Conservation (phyloP, 2,888 invertebrate species). For the Octodonta nipae region DNA sequence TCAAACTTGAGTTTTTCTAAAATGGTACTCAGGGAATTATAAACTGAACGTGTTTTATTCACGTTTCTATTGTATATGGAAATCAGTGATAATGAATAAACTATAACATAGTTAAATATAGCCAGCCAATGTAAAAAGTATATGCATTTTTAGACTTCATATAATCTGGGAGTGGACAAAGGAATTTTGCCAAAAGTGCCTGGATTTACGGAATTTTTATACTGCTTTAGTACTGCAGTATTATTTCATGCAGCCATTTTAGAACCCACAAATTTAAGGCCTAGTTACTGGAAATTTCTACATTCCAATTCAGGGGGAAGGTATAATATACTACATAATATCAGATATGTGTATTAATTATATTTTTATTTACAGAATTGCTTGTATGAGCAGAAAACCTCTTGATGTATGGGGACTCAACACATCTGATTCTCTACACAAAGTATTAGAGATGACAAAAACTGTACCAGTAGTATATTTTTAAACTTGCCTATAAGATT, state of each 20-base stretch:
- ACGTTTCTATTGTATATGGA: too few species aligned
- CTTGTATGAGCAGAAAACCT: conserved; percentile 43
- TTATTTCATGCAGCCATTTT: conserved; percentile 66
- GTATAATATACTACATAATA: conserved; percentile 25
- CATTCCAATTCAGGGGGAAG: conserved; percentile 58
- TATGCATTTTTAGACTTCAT: conserved; percentile 45
- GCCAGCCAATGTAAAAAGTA: too few species aligned
- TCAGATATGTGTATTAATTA: too few species aligned
- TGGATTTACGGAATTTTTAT: conserved; percentile 56
- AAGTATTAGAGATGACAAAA: conserved; percentile 35
- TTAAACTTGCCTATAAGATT: too few species aligned
- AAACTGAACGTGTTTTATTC: too few species aligned
- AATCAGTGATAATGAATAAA: too few species aligned
- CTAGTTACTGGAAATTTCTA: conserved; percentile 75
- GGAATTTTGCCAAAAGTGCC: conserved; percentile 54
- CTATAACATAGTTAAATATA: too few species aligned
- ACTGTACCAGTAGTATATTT: conserved; percentile 26
- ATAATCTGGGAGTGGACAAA: conserved; percentile 53
- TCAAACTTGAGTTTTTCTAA: too few species aligned
- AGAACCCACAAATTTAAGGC: conserved; percentile 63
- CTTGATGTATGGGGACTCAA: conserved; percentile 50
- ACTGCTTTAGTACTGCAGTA: conserved; percentile 62
- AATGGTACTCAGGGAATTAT: too few species aligned
- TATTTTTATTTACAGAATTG: conserved; percentile 46
- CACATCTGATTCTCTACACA: conserved; percentile 37